Evolutionary conservation across 2,888 invertebrate species (phyloP).

Genomic region (Tenthredo notha): DNA sequence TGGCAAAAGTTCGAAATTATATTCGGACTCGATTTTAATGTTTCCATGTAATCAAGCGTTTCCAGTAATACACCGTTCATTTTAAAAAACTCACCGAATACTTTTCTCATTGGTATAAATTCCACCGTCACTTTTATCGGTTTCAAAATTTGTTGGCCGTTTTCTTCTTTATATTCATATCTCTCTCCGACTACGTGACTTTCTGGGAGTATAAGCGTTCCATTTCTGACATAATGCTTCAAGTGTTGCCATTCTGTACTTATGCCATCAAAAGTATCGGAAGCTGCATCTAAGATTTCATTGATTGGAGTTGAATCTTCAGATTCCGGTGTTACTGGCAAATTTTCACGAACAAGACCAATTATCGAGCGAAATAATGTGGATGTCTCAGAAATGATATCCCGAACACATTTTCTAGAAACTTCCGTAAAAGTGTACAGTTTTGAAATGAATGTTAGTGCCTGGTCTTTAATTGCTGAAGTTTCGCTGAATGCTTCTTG

Average conservation of each 20-base stretch:
- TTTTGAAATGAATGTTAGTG: conserved; percentile 9
- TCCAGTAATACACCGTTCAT: conserved; percentile 19
- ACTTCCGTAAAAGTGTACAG: conserved; percentile 29
- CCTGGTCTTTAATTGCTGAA: not conserved
- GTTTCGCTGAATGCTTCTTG: not conserved
- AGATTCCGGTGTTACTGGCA: not conserved
- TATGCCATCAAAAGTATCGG: not conserved
- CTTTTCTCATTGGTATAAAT: conserved; percentile 29
- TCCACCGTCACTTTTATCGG: conserved; percentile 20
- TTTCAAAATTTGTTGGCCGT: not conserved
- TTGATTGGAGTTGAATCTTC: conserved; percentile 24
- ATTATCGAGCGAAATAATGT: not conserved
- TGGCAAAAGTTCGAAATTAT: no score
- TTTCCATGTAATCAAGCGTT: conserved; percentile 26
- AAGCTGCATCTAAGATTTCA: conserved; percentile 34
- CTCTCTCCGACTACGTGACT: conserved; percentile 29
- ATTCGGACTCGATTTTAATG: no score
- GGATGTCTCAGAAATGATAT: conserved; percentile 27
- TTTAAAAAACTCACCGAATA: not conserved
- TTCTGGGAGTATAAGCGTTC: conserved; percentile 27
- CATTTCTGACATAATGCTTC: not conserved
- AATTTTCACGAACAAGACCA: not conserved
- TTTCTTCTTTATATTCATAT: conserved; percentile 13
- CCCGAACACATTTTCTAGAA: not conserved
- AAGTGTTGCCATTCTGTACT: conserved; percentile 33